A percentile compares a stretch with the other conserved stretches of the same genome.
Conservation (phyloP, 53 echinoderm and acorn worm species). For the Paracentrotus lividus region DNA sequence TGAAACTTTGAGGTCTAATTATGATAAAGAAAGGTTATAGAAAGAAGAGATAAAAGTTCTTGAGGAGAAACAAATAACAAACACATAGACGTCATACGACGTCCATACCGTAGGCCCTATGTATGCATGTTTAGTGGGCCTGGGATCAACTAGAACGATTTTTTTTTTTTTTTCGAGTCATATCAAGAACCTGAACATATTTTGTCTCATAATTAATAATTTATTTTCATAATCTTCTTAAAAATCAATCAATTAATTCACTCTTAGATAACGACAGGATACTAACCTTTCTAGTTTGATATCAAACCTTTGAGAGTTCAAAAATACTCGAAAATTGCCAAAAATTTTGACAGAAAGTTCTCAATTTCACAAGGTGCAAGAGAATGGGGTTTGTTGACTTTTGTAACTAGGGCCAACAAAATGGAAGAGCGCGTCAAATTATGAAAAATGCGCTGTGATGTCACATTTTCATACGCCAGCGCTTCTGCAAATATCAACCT, state of each 20-base stretch:
- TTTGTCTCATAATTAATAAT: neutral
- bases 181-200: neutral
- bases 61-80: neutral
- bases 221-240: neutral
- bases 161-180: neutral
- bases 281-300: neutral
- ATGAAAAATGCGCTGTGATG: too few relatives aligned
- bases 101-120: neutral
- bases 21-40: neutral
- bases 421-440: neutral
- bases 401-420: neutral
- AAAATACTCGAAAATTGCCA: conserved; percentile 42
- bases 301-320: neutral
- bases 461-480: neutral
- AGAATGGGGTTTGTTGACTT: conserved; percentile 43
- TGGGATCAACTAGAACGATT: neutral
- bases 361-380: neutral
- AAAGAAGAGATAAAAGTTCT: neutral
- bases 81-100: neutral
- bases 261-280: neutral
- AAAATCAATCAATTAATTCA: neutral
- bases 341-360: conserved; percentile 28
- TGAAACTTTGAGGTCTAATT: too few relatives aligned
- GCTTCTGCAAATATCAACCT: neutral
- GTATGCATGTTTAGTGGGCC: neutral